Evolutionary conservation across 2,113 vertebrate species (phyloP).

Genomic region (Odocoileus virginianus): DNA sequence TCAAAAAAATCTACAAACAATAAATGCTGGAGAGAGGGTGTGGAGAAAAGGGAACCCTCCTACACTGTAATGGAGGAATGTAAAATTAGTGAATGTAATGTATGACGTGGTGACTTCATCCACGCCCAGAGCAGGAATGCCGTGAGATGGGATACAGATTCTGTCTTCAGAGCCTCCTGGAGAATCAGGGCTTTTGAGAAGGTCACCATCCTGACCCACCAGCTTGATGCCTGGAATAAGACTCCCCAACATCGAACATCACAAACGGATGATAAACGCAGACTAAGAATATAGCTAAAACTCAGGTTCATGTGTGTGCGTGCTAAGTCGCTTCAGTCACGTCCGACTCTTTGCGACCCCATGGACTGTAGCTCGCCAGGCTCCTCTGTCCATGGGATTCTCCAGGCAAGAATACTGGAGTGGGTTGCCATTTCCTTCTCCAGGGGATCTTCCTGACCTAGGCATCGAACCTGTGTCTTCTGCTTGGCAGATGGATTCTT

Average conservation of each 20-base stretch:
- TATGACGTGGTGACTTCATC: background rate
- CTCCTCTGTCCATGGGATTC: background rate
- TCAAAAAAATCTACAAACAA: background rate
- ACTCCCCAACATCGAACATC: fast-evolving
- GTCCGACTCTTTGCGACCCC: background rate
- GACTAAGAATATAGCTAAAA: too few relatives aligned
- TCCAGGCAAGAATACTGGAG: background rate
- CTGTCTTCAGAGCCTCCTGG: background rate
- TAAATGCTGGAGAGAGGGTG: background rate
- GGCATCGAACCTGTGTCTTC: background rate
- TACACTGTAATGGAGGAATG: background rate
- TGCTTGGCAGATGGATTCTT: background rate
- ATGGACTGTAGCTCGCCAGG: background rate
- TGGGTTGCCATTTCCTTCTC: background rate
- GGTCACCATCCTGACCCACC: fast-evolving
- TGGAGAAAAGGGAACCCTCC: background rate
- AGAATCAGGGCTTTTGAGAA: background rate
- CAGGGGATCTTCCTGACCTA: background rate
- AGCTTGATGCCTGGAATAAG: fast-evolving
- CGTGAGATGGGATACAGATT: fast-evolving
- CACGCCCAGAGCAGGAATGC: fast-evolving
- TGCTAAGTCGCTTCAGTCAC: fast-evolving
- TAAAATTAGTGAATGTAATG: too few relatives aligned
- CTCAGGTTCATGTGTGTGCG: fast-evolving
- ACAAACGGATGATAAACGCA: fast-evolving